Conservation (phyloP, 2,888 invertebrate species). For the Drosophila vallismaia region DNA sequence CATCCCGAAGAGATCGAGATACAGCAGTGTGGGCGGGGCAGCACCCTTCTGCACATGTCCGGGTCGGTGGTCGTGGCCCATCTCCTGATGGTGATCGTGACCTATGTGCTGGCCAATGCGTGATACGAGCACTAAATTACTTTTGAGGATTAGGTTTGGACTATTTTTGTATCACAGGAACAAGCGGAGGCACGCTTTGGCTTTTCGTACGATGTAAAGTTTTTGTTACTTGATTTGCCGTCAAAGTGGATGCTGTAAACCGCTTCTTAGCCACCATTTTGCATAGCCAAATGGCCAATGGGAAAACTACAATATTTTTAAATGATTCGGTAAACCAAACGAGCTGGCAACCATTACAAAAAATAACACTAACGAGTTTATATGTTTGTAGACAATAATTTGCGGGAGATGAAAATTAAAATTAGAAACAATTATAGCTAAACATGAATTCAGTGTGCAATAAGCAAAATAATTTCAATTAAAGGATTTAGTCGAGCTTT, state of each 20-base stretch:
- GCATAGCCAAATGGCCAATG: slow-evolving; percentile 12
- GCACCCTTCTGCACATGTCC: slow-evolving; percentile 74
- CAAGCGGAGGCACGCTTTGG: slow-evolving; percentile 3
- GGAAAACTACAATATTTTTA: slow-evolving; percentile 34
- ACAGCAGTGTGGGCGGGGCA: slow-evolving; percentile 83
- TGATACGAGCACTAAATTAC: slow-evolving; percentile 80
- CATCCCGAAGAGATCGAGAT: slow-evolving; percentile 90
- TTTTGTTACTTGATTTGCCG: slow-evolving; percentile 39
- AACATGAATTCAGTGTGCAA: slow-evolving; percentile 46
- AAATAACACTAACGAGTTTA: slow-evolving; percentile 43
- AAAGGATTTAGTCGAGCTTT: slow-evolving; percentile 38
- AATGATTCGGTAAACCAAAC: slow-evolving; percentile 21
- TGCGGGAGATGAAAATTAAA: slow-evolving; percentile 51
- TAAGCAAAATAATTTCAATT: slow-evolving; percentile 38
- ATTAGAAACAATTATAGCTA: slow-evolving; percentile 60
- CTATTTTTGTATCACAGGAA: slow-evolving; percentile 16
- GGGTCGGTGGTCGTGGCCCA: slow-evolving; percentile 78
- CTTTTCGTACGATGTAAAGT: slow-evolving; percentile 7
- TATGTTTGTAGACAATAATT: slow-evolving; percentile 80
- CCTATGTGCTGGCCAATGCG: slow-evolving; percentile 81
- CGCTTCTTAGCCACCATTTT: slow-evolving; percentile 12
- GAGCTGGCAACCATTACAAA: slow-evolving; percentile 22
- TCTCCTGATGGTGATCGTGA: slow-evolving; percentile 80
- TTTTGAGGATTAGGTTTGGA: slow-evolving; percentile 15
- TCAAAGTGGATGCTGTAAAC: slow-evolving; percentile 7